Evolutionary conservation across 2,113 vertebrate genomes (phyloP).

Genomic region (Phoenicopterus ruber): DNA sequence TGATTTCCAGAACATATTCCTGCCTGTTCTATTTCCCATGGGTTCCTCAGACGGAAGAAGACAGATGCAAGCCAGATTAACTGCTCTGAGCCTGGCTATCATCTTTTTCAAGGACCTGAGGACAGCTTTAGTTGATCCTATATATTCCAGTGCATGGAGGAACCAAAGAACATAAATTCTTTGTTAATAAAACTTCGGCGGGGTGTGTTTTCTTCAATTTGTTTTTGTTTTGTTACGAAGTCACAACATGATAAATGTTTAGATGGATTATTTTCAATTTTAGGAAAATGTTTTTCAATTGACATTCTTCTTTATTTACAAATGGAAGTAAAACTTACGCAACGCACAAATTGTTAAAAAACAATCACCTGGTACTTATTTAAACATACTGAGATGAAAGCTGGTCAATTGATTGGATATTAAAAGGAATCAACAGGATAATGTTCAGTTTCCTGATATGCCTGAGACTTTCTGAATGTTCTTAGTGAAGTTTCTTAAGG

Average conservation of each 20-base stretch:
- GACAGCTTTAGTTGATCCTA: neutral
- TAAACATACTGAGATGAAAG: neutral
- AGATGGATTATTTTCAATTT: neutral
- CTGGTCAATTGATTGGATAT: neutral
- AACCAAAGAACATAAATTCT: neutral
- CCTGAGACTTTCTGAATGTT: neutral
- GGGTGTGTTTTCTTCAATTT: neutral
- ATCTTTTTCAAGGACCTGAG: neutral
- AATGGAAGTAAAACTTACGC: neutral
- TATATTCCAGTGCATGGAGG: neutral
- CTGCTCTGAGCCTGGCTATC: neutral
- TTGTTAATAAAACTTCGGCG: neutral
- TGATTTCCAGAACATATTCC: neutral
- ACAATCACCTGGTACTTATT: neutral
- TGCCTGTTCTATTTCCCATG: neutral
- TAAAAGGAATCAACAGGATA: neutral
- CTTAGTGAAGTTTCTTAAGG: neutral
- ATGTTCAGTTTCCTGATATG: neutral
- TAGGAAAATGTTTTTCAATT: neutral
- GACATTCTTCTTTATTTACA: neutral
- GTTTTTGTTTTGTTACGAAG: neutral
- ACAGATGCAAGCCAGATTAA: neutral
- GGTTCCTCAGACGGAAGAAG: neutral
- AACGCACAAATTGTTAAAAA: neutral
- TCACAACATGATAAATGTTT: neutral